Conservation (phyloP, 2,113 vertebrate genomes). For the Poeciliopsis turrubarensis region DNA sequence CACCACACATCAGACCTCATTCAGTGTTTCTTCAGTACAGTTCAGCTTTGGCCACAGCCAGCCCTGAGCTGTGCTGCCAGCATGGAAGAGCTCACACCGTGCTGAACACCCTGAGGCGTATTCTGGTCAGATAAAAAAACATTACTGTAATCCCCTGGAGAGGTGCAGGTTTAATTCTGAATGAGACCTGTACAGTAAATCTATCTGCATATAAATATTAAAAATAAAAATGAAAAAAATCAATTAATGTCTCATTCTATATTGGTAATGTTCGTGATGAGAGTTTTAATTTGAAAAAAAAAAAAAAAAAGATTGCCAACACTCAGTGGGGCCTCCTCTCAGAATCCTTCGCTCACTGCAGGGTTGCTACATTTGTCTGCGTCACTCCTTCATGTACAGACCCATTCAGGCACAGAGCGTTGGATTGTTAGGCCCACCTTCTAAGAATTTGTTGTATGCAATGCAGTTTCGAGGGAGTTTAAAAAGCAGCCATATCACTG, state of each 20-base stretch:
- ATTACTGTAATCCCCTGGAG: not conserved
- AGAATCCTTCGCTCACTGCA: not conserved
- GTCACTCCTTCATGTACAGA: conserved; percentile 6
- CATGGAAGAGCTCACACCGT: conserved; percentile 31
- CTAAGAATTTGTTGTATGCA: not conserved
- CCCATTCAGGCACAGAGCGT: not conserved
- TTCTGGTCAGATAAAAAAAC: conserved; percentile 11
- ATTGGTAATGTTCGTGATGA: not conserved
- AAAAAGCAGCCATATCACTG: not conserved
- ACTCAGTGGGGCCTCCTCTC: not conserved
- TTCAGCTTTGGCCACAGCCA: conserved; percentile 41
- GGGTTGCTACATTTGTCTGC: conserved; percentile 1
- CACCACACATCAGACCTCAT: conserved; percentile 42
- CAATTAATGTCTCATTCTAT: not conserved
- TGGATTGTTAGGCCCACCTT: not conserved
- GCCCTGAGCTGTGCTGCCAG: conserved; percentile 36
- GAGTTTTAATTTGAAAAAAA: not conserved
- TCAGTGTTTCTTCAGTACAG: conserved; percentile 52
- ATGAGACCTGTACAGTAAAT: not conserved
- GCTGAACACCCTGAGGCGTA: conserved; percentile 26
- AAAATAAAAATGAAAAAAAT: not conserved
- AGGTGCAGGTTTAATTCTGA: not conserved
- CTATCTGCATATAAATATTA: not conserved
- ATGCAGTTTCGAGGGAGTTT: not conserved
- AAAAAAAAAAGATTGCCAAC: not conserved